Percentiles rank a stretch among this genome's conserved stretches.
These are phyloP conservation scores for Synanceia verrucosa DNA, from an alignment of 2,797 vertebrate species.

Conservation along the genomic window DNA sequence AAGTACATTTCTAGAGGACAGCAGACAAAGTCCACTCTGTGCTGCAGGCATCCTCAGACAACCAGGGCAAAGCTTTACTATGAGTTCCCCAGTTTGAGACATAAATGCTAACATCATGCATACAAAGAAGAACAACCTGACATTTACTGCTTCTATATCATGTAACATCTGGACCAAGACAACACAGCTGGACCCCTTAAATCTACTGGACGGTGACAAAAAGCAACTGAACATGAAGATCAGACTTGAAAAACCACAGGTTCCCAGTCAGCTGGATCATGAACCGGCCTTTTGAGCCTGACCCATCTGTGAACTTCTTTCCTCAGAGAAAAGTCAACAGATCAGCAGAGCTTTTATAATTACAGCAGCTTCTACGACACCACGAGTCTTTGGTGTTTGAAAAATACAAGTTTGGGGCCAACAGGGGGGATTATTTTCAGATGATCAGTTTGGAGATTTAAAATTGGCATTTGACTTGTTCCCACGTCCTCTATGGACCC, in stretches of 20 bases:
- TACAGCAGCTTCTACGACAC: slow-evolving; percentile 14
- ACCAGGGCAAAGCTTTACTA: too few species aligned
- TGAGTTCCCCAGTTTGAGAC: too few species aligned
- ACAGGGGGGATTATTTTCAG: slow-evolving; percentile 35
- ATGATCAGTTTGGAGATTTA: slow-evolving; percentile 23
- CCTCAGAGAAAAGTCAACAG: slow-evolving; percentile 25
- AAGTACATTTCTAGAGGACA: too few species aligned
- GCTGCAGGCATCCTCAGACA: too few species aligned
- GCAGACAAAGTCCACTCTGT: too few species aligned
- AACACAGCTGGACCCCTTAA: not conserved
- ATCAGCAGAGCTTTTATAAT: slow-evolving; percentile 22
- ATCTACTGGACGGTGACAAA: not conserved
- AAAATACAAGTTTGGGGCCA: not conserved
- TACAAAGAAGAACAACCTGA: too few species aligned
- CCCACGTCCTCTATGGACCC: slow-evolving; percentile 24
- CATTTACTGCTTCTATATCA: too few species aligned
- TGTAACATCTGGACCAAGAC: not conserved
- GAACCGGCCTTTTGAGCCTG: slow-evolving; percentile 12
- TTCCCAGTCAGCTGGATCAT: slow-evolving; percentile 16
- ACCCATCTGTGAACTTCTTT: slow-evolving; percentile 41
- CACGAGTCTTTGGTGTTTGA: slow-evolving; percentile 12
- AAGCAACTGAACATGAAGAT: slow-evolving; percentile 2
- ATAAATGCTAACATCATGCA: too few species aligned
- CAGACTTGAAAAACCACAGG: slow-evolving; percentile 4
- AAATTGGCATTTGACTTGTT: slow-evolving; percentile 5